phyloP scores from a whole-genome alignment of 1,140 invertebrate species.

The Pachyrhynchus sulphureomaculatus region DNA sequence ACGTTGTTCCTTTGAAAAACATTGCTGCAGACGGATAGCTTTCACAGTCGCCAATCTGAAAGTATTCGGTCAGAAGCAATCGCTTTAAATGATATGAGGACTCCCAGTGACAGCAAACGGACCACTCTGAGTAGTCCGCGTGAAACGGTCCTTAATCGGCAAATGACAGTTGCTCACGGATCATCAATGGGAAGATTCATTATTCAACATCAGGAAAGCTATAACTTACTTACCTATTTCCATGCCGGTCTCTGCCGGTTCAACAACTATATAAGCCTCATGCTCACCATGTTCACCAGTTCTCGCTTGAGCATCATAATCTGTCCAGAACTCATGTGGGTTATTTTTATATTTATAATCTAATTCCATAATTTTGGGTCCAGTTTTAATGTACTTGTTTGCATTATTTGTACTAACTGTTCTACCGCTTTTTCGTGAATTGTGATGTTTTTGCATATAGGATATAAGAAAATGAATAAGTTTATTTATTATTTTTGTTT shows the following conservation, averaged over 20 bases:
- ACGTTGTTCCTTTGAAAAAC: too few relatives aligned
- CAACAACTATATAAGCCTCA: constrained; percentile 17
- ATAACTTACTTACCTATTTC: constrained; percentile 17
- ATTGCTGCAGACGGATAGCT: too few relatives aligned
- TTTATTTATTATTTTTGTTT: constrained; percentile 37
- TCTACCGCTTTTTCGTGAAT: constrained; percentile 21
- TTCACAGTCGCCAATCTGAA: too few relatives aligned
- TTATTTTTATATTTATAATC: constrained; percentile 28
- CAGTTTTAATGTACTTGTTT: constrained; percentile 26
- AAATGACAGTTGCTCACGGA: too few relatives aligned
- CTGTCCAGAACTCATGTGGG: constrained; percentile 28
- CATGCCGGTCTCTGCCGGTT: constrained; percentile 17
- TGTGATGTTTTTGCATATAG: constrained; percentile 36
- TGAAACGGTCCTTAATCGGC: too few relatives aligned
- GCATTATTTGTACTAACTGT: constrained; percentile 12
- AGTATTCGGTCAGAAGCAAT: too few relatives aligned
- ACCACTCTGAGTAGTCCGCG: too few relatives aligned
- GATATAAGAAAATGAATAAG: constrained; percentile 38
- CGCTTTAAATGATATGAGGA: too few relatives aligned
- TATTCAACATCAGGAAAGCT: too few relatives aligned
- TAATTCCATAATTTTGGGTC: constrained; percentile 31
- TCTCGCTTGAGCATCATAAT: constrained; percentile 16
- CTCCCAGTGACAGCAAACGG: too few relatives aligned
- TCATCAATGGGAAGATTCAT: too few relatives aligned
- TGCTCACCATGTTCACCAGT: neutral